Evolutionary conservation across 2,888 invertebrate species (phyloP).

Genomic region (Gymnoscelis rufifasciata): DNA sequence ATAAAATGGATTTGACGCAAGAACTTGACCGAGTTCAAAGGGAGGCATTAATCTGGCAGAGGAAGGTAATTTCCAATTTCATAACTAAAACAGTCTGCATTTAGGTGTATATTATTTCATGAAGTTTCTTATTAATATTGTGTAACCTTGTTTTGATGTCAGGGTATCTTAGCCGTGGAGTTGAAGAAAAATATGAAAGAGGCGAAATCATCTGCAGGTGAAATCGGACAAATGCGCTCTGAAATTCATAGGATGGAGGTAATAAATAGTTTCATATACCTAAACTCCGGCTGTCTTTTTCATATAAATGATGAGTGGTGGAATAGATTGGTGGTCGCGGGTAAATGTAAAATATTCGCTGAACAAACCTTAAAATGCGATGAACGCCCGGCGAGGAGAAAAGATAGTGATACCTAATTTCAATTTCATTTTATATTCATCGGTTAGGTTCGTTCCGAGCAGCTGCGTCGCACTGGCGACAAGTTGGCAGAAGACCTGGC

Average conservation of each 20-base stretch:
- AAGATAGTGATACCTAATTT: no score
- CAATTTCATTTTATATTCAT: no score
- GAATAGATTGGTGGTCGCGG: no score
- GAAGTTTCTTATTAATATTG: no score
- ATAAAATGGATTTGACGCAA: conserved; percentile 82
- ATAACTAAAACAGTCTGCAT: no score
- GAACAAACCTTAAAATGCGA: no score
- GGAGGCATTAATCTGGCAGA: conserved; percentile 89
- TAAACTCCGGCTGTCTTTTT: background rate
- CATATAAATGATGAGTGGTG: no score
- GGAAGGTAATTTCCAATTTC: conserved; percentile 82
- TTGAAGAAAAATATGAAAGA: conserved; percentile 83
- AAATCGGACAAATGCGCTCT: conserved; percentile 85
- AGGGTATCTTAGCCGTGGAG: conserved; percentile 83
- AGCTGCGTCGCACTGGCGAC: conserved; percentile 63
- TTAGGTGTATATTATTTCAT: no score
- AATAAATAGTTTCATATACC: conserved; percentile 21
- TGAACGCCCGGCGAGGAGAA: no score
- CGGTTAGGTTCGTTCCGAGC: conserved; percentile 70
- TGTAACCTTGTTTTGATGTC: background rate
- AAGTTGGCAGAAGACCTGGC: conserved; percentile 68
- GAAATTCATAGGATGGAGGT: conserved; percentile 93
- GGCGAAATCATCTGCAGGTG: conserved; percentile 83
- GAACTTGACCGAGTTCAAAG: conserved; percentile 81
- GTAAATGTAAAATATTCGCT: no score